Conservation (phyloP, 2,113 vertebrate genomes). For the Oryzias curvinotus region DNA sequence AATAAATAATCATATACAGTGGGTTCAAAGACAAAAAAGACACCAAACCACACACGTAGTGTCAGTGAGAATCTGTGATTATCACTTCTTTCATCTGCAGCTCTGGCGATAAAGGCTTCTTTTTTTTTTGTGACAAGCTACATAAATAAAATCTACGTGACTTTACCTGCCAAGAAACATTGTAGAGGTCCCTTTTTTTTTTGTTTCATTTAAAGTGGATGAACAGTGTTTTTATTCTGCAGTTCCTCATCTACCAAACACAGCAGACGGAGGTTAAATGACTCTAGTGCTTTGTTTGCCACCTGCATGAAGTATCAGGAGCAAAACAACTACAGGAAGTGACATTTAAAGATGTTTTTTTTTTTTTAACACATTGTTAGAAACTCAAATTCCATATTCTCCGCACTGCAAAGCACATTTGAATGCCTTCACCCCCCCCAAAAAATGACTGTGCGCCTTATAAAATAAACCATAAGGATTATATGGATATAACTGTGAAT, state of each 20-base stretch:
- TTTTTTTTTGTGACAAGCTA: conserved; percentile 69
- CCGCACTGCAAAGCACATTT: too few relatives aligned
- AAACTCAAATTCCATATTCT: conserved; percentile 44
- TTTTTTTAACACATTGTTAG: conserved; percentile 55
- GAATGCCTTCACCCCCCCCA: too few relatives aligned
- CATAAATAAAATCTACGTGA: conserved; percentile 74
- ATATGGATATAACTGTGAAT: too few relatives aligned
- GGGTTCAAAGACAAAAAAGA: conserved; percentile 64
- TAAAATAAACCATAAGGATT: too few relatives aligned
- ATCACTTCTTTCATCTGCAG: conserved; percentile 66
- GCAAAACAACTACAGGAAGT: conserved; percentile 59
- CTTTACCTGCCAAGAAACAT: conserved; percentile 69
- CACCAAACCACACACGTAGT: conserved; percentile 64
- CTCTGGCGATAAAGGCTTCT: conserved; percentile 67
- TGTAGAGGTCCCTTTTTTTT: conserved; percentile 55
- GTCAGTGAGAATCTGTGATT: conserved; percentile 70
- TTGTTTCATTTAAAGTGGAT: conserved; percentile 67
- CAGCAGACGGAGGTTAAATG: conserved; percentile 71
- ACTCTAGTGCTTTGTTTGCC: conserved; percentile 66
- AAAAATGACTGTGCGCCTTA: too few relatives aligned
- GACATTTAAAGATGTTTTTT: conserved; percentile 52
- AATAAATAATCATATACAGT: conserved; percentile 71
- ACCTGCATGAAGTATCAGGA: conserved; percentile 63
- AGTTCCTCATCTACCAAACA: conserved; percentile 63
- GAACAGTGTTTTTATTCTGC: conserved; percentile 66